Base-by-base conservation (phyloP, 1,140 invertebrate species). In the Varroa destructor region DNA sequence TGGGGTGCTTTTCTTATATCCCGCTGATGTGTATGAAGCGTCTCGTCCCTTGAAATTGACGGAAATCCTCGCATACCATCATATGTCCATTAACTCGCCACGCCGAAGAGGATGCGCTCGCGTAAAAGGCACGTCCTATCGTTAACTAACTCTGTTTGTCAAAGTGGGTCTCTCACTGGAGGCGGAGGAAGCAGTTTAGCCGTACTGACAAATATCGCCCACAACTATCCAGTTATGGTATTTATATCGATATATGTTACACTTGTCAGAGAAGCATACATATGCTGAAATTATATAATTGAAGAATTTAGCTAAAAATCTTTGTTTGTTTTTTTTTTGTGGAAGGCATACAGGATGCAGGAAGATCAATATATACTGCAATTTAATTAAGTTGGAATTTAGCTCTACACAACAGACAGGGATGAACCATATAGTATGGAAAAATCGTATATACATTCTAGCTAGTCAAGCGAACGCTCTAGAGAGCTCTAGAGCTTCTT, bases 101-200 rank as follows among this genome's bases (percentile, higher is more conserved):
- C 61, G 14, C 61, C 10, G 36, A 46, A 25, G 1, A 12, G 12
- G 12, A 67, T 43, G 3, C 40, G 12, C 3, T 67, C 61, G 8
- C 3, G 46, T 51, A 12, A 25, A 12, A 14, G 8, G 46, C 61
- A 67, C 61, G 61, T 67, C 14, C 61, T 67, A 1, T 37, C 10
- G 3, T 67, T 67, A 12, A 37, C 10, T 3, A 46, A 67, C 3
- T 2, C 14, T 5, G 36, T 40, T 12, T 67, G 61, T 46, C 61
- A 67, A 40, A 67, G 40, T 37, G 61, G 40, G 46, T 12, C 12
- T n/a, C 61, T 67, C 61, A 67, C 61, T 1, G 61, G 61, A 1
- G 61, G 61, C 10, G 40, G 40, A 67, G 61, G 61, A 40, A 67
- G 61, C 61, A 67, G 61, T 67, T 37, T 67, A 5, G 61, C 61